Percentiles rank a stretch among this genome's conserved stretches.
phyloP scores from a whole-genome alignment of 2,113 vertebrate species.

The Cacatua alba region DNA sequence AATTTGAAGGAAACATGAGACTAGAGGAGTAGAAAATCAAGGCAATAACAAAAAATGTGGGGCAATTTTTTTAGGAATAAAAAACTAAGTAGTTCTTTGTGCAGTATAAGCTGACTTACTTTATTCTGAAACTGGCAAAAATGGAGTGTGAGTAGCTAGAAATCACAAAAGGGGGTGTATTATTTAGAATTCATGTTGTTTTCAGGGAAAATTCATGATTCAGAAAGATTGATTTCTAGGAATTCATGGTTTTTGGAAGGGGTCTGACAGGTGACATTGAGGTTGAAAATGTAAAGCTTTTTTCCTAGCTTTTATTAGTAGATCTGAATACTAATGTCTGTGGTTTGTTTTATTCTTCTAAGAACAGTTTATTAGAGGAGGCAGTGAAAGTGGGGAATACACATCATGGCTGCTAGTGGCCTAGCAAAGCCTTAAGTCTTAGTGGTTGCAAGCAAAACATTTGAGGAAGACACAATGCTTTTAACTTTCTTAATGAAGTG shows the following conservation, averaged over 20 bases:
- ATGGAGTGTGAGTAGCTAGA: background rate
- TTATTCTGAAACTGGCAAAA: background rate
- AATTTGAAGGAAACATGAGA: background rate
- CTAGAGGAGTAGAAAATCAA: background rate
- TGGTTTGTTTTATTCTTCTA: background rate
- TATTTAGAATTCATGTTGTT: background rate
- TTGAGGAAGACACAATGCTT: background rate
- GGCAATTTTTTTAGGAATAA: background rate
- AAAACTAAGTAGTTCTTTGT: background rate
- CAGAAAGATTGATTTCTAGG: background rate
- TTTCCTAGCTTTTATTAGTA: background rate
- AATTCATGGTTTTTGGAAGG: background rate
- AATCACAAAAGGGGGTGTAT: background rate
- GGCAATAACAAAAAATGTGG: background rate
- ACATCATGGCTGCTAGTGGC: background rate
- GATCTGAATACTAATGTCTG: background rate
- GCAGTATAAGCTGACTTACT: background rate
- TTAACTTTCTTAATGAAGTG: rapidly evolving
- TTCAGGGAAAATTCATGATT: background rate
- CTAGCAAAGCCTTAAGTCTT: background rate
- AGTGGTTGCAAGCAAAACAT: background rate
- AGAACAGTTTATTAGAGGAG: background rate
- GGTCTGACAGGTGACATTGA: background rate
- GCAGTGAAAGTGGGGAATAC: background rate
- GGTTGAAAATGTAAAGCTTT: background rate